A percentile compares a stretch with the other conserved stretches of the same genome.
Conservation (phyloP, 1,140 invertebrate species). For the Hermatobates lingyangjiaoensis region DNA sequence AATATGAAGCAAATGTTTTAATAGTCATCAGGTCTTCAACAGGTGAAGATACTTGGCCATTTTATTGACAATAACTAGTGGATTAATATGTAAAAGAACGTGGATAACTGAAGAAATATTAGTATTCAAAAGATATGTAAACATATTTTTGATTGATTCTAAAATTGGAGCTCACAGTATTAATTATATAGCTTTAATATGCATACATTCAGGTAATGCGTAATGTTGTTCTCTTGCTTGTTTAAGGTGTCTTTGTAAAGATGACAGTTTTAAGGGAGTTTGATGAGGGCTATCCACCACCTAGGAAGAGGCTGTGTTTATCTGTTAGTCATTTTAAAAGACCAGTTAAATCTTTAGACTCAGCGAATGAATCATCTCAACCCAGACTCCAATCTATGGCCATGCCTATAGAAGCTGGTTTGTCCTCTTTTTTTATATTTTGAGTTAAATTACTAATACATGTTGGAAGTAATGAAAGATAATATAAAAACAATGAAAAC, state of each 20-base stretch:
- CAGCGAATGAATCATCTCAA: constrained; percentile 5
- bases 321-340: constrained; percentile 9
- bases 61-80: no score
- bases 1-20: no score
- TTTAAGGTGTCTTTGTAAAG: constrained; percentile 14
- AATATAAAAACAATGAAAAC: not conserved
- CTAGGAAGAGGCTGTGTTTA: constrained; percentile 15
- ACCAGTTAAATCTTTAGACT: not conserved
- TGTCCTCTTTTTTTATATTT: not conserved
- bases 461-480: not conserved
- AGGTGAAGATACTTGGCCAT: no score
- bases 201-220: no score
- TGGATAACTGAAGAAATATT: no score
- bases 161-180: no score
- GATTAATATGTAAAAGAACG: no score
- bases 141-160: no score
- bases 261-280: constrained; percentile 18
- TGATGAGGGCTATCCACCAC: constrained; percentile 13
- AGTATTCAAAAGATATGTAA: no score
- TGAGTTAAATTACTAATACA: not conserved
- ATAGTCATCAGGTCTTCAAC: no score
- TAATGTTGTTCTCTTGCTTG: not conserved
- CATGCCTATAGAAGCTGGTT: constrained; percentile 14
- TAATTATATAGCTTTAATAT: no score
- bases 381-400: constrained; percentile 9